Evolutionary conservation across 2,797 vertebrate species (phyloP), one percentile per base, ranked within the genome.

Genomic region (Scleropages formosus): DNA sequence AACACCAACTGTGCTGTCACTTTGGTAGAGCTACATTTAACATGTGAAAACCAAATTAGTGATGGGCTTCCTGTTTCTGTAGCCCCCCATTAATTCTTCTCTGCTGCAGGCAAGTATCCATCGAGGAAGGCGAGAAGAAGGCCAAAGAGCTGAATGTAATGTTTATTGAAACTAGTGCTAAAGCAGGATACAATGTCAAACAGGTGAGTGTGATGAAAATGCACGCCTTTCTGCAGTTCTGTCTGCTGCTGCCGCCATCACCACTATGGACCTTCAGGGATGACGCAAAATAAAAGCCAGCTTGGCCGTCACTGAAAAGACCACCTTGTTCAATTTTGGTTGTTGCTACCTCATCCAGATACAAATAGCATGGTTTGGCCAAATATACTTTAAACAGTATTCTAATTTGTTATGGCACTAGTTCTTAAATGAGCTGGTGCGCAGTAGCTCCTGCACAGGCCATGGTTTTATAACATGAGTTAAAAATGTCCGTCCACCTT

Each of bases 131-230:
- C 78, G 98, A 99, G 83, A 94, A 95, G 89, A 99, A 99, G 95
- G 98, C 98, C 95, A 99, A 98, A 98, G 98, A 99, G 93, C 94
- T 99, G 90, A 99, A 96, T 93, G 97, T 99, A 90, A 99, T 99
- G 96, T 99, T 99, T 94, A 99, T 99, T 85, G 98, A 99, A 94
- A 99, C 98, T 89, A 99, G 98, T 86, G 98, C 98, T 81, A 99
- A 99, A 93, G 98, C 96, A 12, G 98, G 98, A 87, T 99, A 99
- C 93, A 99, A 99, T 60, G 96, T 99, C 74, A 99, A 99, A 89
- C 98, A 99, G 96, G 98, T 99, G 90, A 92, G 91, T 79, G 22
- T 78, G 78, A 89, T 87, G 86, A 70, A 81, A 22, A 74, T 77
- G 80, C 51, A 12, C 85, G 80, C 84, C 81, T 71, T 74, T 39